phyloP scores from a whole-genome alignment of 1,140 invertebrate species.

The Lepidurus arcticus region DNA sequence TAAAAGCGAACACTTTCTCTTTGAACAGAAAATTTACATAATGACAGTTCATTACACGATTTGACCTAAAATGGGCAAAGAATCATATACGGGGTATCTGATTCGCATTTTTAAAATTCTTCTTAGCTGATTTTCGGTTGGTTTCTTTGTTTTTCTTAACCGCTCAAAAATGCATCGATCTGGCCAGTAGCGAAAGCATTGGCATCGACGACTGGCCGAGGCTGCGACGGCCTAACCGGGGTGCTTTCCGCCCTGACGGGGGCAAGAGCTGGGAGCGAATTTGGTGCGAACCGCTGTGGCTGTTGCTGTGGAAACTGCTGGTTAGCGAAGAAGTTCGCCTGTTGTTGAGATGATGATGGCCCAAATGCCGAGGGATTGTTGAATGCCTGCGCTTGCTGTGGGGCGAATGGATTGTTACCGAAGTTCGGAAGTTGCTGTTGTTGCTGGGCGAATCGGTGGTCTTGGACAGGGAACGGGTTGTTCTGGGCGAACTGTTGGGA shows the following conservation, averaged over 20 bases:
- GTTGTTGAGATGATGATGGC: background rate
- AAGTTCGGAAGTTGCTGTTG: background rate
- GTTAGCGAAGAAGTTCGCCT: constrained; percentile 27
- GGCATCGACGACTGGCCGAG: constrained; percentile 22
- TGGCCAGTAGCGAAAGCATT: constrained; percentile 53
- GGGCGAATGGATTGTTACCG: constrained; percentile 41
- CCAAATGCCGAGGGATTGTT: constrained; percentile 41
- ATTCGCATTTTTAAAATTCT: background rate
- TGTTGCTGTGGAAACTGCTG: constrained; percentile 33
- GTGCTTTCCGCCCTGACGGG: constrained; percentile 42
- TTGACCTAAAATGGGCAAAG: too few species aligned
- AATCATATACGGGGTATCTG: background rate
- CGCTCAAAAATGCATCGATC: constrained; percentile 71
- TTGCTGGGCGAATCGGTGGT: background rate
- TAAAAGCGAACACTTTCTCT: too few species aligned
- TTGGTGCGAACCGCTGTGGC: constrained; percentile 31
- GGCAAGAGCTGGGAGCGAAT: constrained; percentile 17
- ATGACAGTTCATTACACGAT: too few species aligned
- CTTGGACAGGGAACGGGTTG: constrained; percentile 17
- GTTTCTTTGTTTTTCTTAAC: background rate
- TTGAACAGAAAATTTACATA: too few species aligned
- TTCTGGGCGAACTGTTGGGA: constrained; percentile 12
- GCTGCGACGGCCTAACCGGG: constrained; percentile 29
- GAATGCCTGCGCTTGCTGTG: constrained; percentile 59
- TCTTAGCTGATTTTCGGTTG: background rate